Evolutionary conservation across 2,113 vertebrate genomes (phyloP).

Genomic region (Struthio camelus): DNA sequence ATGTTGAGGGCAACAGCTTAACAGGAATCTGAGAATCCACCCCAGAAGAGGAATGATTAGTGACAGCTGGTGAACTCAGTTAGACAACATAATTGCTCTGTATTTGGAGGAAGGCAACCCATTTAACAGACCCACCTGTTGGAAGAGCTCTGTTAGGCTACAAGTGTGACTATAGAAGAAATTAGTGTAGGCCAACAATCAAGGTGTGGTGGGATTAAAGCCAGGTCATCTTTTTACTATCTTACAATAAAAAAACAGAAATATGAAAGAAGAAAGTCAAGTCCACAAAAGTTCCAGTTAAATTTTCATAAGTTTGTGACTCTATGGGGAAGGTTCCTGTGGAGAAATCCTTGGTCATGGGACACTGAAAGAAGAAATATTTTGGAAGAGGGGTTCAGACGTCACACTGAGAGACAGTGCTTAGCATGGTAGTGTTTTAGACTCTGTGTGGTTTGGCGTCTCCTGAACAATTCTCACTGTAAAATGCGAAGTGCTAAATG

Average conservation of each 20-base stretch:
- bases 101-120: background rate
- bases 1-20: background rate
- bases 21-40: background rate
- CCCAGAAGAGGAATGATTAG: background rate
- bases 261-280: background rate
- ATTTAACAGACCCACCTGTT: background rate
- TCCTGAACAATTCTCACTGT: background rate
- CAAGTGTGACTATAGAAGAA: background rate
- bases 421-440: background rate
- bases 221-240: background rate
- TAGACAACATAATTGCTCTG: background rate
- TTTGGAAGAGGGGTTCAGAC: slow-evolving; percentile 5
- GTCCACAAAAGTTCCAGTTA: background rate
- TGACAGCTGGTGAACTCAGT: background rate
- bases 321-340: background rate
- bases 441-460: slow-evolving; percentile 31
- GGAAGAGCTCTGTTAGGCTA: background rate
- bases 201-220: background rate
- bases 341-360: slow-evolving; percentile 27
- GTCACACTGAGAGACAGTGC: slow-evolving; percentile 30
- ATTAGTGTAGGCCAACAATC: background rate
- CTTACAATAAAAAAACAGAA: background rate
- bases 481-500: background rate
- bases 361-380: background rate
- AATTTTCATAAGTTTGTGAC: background rate